phyloP scores from a whole-genome alignment of 2,888 invertebrate species.

The Leptinotarsa peninsularis region DNA sequence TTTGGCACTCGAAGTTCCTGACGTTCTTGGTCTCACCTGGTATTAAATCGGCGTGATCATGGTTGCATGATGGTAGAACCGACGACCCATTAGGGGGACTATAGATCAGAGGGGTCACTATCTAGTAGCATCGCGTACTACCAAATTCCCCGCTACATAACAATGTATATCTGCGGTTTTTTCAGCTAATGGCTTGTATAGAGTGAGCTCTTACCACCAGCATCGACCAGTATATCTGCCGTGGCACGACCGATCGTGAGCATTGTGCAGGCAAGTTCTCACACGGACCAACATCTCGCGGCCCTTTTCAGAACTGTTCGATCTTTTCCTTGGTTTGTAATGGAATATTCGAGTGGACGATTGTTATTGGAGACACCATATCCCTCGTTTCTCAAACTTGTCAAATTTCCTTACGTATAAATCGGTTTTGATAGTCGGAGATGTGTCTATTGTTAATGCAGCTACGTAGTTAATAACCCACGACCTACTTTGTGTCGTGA shows the following conservation, averaged over 20 bases:
- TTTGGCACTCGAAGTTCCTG: neutral
- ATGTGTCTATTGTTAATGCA: conserved; percentile 53
- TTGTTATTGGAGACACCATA: conserved; percentile 54
- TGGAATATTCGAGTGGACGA: conserved; percentile 45
- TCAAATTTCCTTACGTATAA: conserved; percentile 45
- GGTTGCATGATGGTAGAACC: conserved; percentile 45
- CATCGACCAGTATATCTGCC: conserved; percentile 62
- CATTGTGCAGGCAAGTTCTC: conserved; percentile 61
- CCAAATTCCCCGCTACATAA: conserved; percentile 52
- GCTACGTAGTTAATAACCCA: conserved; percentile 53
- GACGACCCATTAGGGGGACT: conserved; percentile 42
- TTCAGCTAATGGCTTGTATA: conserved; percentile 57
- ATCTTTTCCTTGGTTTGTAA: neutral
- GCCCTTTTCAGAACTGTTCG: conserved; percentile 45
- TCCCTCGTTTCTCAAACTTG: conserved; percentile 54
- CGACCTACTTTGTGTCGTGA: conserved; percentile 43
- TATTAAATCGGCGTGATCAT: conserved; percentile 27
- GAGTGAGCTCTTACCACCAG: conserved; percentile 62
- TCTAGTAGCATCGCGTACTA: conserved; percentile 47
- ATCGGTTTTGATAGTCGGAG: conserved; percentile 54
- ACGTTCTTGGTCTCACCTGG: conserved; percentile 22
- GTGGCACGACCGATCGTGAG: conserved; percentile 60
- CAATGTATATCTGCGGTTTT: conserved; percentile 50
- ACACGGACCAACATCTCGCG: conserved; percentile 56
- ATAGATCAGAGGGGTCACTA: conserved; percentile 52